Conservation (phyloP, 2,888 invertebrate species). For the Pyrrhia umbra region DNA sequence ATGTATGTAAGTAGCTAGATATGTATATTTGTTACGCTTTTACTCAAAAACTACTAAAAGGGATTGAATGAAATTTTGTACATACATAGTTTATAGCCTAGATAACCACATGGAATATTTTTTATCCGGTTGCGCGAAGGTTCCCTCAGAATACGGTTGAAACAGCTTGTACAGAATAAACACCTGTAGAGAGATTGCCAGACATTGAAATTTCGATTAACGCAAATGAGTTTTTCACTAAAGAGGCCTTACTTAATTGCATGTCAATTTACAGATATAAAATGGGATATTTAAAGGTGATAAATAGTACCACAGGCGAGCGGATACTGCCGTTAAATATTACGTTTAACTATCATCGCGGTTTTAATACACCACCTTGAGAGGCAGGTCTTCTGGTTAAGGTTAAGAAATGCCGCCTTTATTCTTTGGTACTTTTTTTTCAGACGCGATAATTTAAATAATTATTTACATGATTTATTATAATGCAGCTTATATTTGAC, state of each 20-base stretch:
- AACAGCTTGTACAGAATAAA: not conserved
- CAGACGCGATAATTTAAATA: no score
- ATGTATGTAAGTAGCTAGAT: no score
- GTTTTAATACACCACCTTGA: constrained; percentile 6
- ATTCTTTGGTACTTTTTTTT: no score
- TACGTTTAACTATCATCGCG: constrained; percentile 5
- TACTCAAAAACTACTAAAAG: no score
- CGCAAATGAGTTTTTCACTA: not conserved
- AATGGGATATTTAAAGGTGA: constrained; percentile 23
- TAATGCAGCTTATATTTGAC: no score
- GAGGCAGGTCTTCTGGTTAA: not conserved
- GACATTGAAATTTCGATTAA: not conserved
- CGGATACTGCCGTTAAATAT: not conserved
- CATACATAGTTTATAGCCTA: no score
- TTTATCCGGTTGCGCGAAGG: not conserved
- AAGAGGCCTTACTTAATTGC: not conserved
- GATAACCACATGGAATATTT: not conserved
- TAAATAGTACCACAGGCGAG: constrained; percentile 25
- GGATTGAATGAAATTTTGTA: no score
- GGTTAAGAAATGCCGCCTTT: not conserved
- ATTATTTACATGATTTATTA: no score
- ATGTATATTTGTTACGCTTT: no score
- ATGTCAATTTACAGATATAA: constrained; percentile 14
- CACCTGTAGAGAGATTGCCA: not conserved
- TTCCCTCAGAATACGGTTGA: not conserved